A percentile compares a stretch with the other conserved stretches of the same genome.
These are phyloP conservation scores for Calephelis nemesis DNA, from an alignment of 1,140 invertebrate species.

Conservation along the genomic window DNA sequence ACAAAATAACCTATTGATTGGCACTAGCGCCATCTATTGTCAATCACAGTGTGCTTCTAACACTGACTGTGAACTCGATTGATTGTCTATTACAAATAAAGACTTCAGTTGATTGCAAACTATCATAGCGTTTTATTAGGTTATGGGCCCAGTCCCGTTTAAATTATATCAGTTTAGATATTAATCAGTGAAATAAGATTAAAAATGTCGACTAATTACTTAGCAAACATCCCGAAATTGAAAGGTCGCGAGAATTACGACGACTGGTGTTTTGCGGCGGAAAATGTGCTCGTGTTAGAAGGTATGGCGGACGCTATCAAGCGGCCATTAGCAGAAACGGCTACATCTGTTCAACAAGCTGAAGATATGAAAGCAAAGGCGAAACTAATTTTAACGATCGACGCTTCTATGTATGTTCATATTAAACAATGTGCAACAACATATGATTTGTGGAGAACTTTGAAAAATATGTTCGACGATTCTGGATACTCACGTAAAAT, in stretches of 20 bases:
- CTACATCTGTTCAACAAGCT: background rate
- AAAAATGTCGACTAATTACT: constrained; percentile 22
- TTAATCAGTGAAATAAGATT: background rate
- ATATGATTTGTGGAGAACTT: constrained; percentile 20
- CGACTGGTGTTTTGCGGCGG: constrained; percentile 22
- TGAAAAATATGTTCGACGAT: constrained; percentile 28
- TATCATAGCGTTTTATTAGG: background rate
- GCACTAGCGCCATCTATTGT: too few relatives aligned
- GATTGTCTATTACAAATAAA: too few relatives aligned
- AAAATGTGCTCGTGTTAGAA: constrained; percentile 24
- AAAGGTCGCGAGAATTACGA: constrained; percentile 14
- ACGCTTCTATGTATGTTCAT: constrained; percentile 25
- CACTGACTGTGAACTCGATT: too few relatives aligned
- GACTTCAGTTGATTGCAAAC: too few relatives aligned
- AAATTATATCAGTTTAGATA: too few relatives aligned
- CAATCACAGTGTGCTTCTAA: too few relatives aligned
- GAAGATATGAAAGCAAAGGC: constrained; percentile 22
- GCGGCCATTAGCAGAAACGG: background rate
- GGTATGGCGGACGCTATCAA: constrained; percentile 20
- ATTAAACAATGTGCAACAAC: constrained; percentile 17
- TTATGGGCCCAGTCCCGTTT: background rate
- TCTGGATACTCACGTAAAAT: constrained; percentile 23
- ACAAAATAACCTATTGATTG: too few relatives aligned
- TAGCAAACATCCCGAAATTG: constrained; percentile 14
- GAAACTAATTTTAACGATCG: constrained; percentile 23